These are phyloP conservation scores for Epinephelus awoara DNA, from an alignment of 2,797 vertebrate species.

Conservation along the genomic window DNA sequence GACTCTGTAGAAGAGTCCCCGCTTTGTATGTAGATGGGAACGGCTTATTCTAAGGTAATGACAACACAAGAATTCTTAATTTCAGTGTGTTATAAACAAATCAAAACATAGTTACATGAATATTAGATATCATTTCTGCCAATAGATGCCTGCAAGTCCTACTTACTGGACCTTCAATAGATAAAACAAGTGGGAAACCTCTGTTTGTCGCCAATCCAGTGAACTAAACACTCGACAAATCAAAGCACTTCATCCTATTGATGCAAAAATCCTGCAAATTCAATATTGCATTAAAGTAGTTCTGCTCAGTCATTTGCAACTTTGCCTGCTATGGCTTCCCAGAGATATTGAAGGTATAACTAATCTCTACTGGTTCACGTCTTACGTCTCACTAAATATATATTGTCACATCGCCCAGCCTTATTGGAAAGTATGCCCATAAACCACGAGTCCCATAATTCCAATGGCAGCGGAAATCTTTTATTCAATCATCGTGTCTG, in stretches of 20 bases:
- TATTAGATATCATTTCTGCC: no score
- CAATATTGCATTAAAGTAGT: no score
- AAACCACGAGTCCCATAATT: slow-evolving; percentile 33
- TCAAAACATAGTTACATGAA: no score
- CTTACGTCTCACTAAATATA: neutral
- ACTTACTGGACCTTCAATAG: neutral
- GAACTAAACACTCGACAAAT: slow-evolving; percentile 18
- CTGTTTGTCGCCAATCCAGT: slow-evolving; percentile 3
- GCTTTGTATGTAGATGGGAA: no score
- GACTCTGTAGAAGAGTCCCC: no score
- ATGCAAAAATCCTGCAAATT: no score
- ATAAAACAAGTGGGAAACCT: neutral
- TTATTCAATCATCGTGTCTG: slow-evolving; percentile 48
- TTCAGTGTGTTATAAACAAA: no score
- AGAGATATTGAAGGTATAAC: slow-evolving; percentile 13
- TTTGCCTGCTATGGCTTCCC: neutral
- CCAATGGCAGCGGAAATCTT: slow-evolving; percentile 36
- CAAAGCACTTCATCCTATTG: slow-evolving; percentile 8
- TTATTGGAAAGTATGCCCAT: slow-evolving; percentile 27
- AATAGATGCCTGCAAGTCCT: no score
- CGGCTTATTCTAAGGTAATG: no score
- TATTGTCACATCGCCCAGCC: neutral
- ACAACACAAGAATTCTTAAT: no score
- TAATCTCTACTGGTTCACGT: neutral
- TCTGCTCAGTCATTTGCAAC: slow-evolving; percentile 20